A percentile compares a stretch with the other conserved stretches of the same genome.
These are phyloP conservation scores for Carduelis carduelis DNA, from an alignment of 2,797 vertebrate species.

Conservation along the genomic window DNA sequence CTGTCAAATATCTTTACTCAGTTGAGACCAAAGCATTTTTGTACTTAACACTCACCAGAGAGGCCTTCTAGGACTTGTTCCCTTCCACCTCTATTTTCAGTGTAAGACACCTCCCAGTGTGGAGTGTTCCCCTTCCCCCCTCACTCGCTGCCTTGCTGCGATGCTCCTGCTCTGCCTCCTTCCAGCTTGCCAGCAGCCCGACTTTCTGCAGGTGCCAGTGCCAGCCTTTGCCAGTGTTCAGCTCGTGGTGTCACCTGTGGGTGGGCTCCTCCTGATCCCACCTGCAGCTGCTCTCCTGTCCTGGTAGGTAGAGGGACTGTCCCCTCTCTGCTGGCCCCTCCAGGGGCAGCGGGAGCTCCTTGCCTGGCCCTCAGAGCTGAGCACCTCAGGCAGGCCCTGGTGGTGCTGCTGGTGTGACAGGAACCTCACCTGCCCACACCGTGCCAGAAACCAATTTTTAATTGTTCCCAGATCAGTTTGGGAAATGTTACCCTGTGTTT, in stretches of 20 bases:
- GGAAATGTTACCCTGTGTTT: neutral
- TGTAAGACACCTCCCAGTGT: neutral
- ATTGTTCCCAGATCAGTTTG: neutral
- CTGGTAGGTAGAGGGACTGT: neutral
- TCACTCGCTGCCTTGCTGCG: neutral
- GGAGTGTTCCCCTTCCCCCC: rapidly evolving
- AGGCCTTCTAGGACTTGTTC: neutral
- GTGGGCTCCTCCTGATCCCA: neutral
- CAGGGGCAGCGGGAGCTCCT: neutral
- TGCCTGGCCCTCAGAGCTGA: rapidly evolving
- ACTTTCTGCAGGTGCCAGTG: neutral
- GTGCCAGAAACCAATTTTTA: neutral
- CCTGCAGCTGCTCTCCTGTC: neutral
- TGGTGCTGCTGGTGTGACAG: rapidly evolving
- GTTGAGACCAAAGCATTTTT: neutral
- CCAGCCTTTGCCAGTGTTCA: neutral
- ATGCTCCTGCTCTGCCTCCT: neutral
- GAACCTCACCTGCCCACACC: rapidly evolving
- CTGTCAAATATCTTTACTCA: neutral
- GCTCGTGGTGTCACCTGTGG: rapidly evolving
- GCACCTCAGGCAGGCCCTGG: neutral
- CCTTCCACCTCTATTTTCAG: neutral
- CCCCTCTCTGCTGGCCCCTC: rapidly evolving
- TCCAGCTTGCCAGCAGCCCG: neutral
- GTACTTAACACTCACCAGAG: neutral